Evolutionary conservation across 1,140 invertebrate genomes (phyloP), one percentile per base, ranked within the genome.

Genomic region (Heliothis virescens): DNA sequence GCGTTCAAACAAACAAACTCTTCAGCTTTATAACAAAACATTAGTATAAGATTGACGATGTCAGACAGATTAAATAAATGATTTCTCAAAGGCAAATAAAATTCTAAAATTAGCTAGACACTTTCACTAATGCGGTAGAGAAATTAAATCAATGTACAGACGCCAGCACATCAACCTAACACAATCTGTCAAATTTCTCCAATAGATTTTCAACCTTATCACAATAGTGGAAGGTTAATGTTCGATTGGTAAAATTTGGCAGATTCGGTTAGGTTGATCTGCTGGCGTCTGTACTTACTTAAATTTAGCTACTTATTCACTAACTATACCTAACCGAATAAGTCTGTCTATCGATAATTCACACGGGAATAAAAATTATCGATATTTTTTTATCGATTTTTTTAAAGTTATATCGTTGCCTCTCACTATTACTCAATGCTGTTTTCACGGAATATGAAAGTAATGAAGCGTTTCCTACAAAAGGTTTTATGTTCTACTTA

Each of bases 391-490:
- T 60, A 26, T 47, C 57, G 55, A 74, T 74, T 4, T 16, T 73
- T 59, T 47, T 59, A 60, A 73, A 57, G 15, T 18, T 60, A 26
- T 29, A 53, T 48, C 29, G 47, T 74, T 29, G 55, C 60, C 60
- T 52, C 74, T 34, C 60, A 76, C 59, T 65, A 65, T 41, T 41
- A 76, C 73, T 74, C 57, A 60, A 15, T 52, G 48, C 87, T 82
- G 84, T 84, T 91, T 90, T 91, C 89, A 84, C 88, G 81, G 86
- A 86, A 90, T 88, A 90, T 88, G 90, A 91, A 91, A 90, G 89
- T 85, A 71, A 59, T 78, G 26, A 62, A 57, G 34, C 50, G 10
- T 7, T 26, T 11, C 34, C 50, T 34, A 12, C 21, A 62, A 52
- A 77, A 77, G 9, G 57, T 50, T 47, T 21, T 76, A 69, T 60